Percentiles rank a stretch among this genome's conserved stretches.
Conservation (phyloP, 2,113 vertebrate genomes). For the Helogale parvula region DNA sequence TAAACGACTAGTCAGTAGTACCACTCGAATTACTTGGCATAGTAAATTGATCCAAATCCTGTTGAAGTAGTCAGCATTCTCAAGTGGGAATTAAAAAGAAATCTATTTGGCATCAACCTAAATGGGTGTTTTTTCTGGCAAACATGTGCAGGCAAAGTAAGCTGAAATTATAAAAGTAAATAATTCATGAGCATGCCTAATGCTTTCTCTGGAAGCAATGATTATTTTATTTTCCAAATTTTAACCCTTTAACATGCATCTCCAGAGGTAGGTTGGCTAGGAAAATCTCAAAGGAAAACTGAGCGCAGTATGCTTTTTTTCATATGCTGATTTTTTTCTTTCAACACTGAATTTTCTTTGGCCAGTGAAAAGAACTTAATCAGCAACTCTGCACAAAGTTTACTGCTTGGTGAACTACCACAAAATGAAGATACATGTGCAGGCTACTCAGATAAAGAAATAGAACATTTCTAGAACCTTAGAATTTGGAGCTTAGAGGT, state of each 20-base stretch:
- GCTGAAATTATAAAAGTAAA: conserved; percentile 63
- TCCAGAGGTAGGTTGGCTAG: background rate
- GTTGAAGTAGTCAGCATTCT: background rate
- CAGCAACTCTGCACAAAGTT: background rate
- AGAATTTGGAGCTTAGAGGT: background rate
- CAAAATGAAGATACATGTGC: background rate
- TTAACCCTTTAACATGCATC: conserved; percentile 33
- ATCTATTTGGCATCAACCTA: background rate
- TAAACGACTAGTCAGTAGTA: background rate
- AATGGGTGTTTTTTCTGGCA: conserved; percentile 59
- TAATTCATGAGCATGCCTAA: conserved; percentile 61
- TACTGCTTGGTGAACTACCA: background rate
- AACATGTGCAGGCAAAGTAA: background rate
- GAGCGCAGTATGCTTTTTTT: background rate
- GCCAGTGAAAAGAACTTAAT: background rate
- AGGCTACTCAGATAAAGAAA: background rate
- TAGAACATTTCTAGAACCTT: background rate
- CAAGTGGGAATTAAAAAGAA: conserved; percentile 43
- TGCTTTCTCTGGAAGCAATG: conserved; percentile 62
- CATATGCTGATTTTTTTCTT: background rate
- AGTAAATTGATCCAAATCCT: background rate
- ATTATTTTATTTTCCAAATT: conserved; percentile 51
- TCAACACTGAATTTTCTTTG: background rate
- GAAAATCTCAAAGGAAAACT: conserved; percentile 48
- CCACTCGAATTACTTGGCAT: conserved; percentile 22